These are phyloP conservation scores for Gortyna flavago DNA, from an alignment of 2,888 invertebrate species.

Conservation along the genomic window DNA sequence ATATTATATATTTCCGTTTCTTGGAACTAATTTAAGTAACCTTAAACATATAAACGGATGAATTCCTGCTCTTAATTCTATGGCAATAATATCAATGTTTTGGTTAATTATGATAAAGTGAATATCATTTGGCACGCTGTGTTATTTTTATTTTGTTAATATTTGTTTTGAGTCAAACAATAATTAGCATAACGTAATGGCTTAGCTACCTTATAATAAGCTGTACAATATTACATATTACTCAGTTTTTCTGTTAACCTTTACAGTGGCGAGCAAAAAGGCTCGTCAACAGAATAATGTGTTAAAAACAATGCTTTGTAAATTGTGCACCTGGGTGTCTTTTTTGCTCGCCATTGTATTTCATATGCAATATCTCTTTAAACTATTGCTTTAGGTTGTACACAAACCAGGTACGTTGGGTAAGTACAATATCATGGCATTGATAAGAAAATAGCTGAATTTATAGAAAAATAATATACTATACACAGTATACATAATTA, in stretches of 20 bases:
- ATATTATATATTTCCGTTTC: slow-evolving; percentile 7
- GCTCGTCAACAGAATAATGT: not conserved
- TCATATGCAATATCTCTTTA: slow-evolving; percentile 44
- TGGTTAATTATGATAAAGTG: slow-evolving; percentile 34
- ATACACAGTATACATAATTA: slow-evolving; percentile 34
- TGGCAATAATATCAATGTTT: slow-evolving; percentile 45
- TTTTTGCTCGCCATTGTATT: slow-evolving; percentile 30
- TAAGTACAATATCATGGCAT: slow-evolving; percentile 69
- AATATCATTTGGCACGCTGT: slow-evolving; percentile 63
- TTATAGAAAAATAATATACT: slow-evolving; percentile 65
- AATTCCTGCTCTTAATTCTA: slow-evolving; percentile 19
- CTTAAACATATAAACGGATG: slow-evolving; percentile 9
- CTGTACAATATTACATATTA: slow-evolving; percentile 57
- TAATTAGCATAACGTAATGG: slow-evolving; percentile 37
- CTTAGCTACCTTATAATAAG: slow-evolving; percentile 58
- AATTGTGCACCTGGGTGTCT: slow-evolving; percentile 25
- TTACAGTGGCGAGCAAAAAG: slow-evolving; percentile 48
- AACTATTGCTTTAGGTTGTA: slow-evolving; percentile 60
- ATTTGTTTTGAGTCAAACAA: slow-evolving; percentile 26
- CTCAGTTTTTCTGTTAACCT: slow-evolving; percentile 34
- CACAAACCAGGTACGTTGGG: slow-evolving; percentile 70
- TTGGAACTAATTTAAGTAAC: slow-evolving; percentile 17
- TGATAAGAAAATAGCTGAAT: slow-evolving; percentile 63
- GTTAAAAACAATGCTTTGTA: slow-evolving; percentile 38
- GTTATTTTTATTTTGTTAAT: slow-evolving; percentile 26